phyloP scores from a whole-genome alignment of 2,888 invertebrate species.

The Aspidiotus destructor region DNA sequence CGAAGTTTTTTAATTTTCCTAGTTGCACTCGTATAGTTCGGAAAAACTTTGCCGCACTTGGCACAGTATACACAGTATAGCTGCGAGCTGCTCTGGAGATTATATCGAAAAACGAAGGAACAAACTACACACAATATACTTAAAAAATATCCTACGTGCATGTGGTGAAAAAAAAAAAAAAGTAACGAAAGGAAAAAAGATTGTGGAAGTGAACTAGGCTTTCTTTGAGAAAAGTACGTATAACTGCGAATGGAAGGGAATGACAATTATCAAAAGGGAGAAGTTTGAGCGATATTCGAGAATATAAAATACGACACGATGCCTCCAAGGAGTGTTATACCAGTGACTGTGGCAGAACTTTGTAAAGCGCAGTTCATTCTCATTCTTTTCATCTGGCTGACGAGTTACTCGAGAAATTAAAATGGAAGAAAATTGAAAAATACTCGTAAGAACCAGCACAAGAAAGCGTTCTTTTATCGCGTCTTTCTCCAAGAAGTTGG shows the following conservation, averaged over 20 bases:
- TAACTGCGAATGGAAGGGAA: too few species aligned
- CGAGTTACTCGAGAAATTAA: background rate
- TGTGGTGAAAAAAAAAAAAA: background rate
- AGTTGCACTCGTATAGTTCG: background rate
- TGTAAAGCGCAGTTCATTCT: conserved; percentile 1
- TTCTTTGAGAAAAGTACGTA: too few species aligned
- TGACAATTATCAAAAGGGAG: background rate
- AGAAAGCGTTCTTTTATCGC: background rate
- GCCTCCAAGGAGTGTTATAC: background rate
- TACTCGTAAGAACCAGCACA: background rate
- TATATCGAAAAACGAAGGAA: background rate
- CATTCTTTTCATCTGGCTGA: background rate
- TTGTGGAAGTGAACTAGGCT: background rate
- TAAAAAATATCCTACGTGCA: background rate
- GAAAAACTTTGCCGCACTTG: conserved; percentile 4
- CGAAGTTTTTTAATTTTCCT: conserved; percentile 1
- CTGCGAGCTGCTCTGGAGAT: background rate
- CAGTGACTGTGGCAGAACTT: background rate
- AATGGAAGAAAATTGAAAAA: background rate
- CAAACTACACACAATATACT: background rate
- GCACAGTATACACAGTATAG: background rate
- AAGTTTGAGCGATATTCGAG: background rate
- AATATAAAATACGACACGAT: background rate
- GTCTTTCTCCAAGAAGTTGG: background rate
- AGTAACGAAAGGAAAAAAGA: background rate